Conservation (phyloP, 1,140 invertebrate species). For the Brachionus plicatilis region DNA sequence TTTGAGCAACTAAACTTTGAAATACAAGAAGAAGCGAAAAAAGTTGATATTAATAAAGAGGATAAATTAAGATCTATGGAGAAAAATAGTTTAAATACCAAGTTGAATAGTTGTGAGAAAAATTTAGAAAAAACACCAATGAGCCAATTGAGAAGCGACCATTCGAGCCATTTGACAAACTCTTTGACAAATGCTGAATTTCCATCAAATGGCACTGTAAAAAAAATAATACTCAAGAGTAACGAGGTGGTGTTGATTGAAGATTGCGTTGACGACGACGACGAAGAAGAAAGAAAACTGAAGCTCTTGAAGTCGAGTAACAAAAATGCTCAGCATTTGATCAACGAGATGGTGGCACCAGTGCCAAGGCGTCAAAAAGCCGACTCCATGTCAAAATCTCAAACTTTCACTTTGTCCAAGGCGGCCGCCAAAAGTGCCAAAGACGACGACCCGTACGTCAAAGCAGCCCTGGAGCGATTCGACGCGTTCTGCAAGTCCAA, state of each 20-base stretch:
- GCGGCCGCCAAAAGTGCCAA: neutral
- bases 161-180: neutral
- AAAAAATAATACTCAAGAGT: constrained; percentile 32
- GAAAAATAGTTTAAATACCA: neutral
- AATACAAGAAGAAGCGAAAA: constrained; percentile 15
- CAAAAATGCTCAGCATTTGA: neutral
- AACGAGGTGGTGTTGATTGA: constrained; percentile 10
- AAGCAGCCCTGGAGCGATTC: constrained; percentile 30
- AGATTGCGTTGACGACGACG: constrained; percentile 4
- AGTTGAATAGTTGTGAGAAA: neutral
- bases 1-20: neutral
- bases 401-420: neutral
- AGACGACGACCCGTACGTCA: constrained; percentile 34
- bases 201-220: neutral
- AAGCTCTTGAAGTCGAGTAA: neutral
- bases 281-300: constrained; percentile 2
- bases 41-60: neutral
- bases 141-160: neutral
- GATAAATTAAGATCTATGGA: neutral
- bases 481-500: constrained; percentile 38
- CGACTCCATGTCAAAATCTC: constrained; percentile 3
- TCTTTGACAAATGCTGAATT: no score
- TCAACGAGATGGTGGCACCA: neutral
- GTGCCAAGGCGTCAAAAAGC: neutral
- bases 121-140: neutral